phyloP scores from a whole-genome alignment of 2,888 invertebrate species.

The Sepioteuthis lessoniana region DNA sequence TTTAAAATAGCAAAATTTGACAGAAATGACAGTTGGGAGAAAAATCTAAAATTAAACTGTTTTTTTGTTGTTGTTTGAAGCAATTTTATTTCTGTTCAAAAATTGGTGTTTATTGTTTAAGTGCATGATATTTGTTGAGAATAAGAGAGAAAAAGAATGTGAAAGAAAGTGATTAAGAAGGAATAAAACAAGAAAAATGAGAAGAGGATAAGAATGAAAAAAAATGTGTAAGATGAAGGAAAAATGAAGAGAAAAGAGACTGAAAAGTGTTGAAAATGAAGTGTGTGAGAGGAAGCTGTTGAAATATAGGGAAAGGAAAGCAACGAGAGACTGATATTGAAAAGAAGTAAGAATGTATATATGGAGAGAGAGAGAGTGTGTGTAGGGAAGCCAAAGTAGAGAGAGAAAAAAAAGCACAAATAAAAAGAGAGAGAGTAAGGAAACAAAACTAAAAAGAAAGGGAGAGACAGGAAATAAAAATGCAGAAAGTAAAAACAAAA shows the following conservation, averaged over 20 bases:
- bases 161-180: no score
- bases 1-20: slow-evolving; percentile 6
- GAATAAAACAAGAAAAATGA: no score
- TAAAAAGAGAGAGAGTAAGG: no score
- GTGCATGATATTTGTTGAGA: background rate
- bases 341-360: background rate
- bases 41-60: background rate
- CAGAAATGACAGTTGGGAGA: slow-evolving; percentile 7
- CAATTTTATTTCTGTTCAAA: background rate
- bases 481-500: background rate
- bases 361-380: background rate
- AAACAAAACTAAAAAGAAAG: no score
- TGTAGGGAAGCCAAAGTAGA: no score
- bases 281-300: background rate
- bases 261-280: background rate
- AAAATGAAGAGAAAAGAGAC: background rate
- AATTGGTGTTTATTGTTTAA: background rate
- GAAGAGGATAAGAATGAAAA: no score
- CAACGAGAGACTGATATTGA: no score
- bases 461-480: no score
- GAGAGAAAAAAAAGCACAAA: no score
- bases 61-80: background rate
- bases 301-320: background rate
- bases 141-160: no score
- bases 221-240: background rate